Evolutionary conservation across 1,140 invertebrate genomes (phyloP).

Genomic region (Lineus longissimus): DNA sequence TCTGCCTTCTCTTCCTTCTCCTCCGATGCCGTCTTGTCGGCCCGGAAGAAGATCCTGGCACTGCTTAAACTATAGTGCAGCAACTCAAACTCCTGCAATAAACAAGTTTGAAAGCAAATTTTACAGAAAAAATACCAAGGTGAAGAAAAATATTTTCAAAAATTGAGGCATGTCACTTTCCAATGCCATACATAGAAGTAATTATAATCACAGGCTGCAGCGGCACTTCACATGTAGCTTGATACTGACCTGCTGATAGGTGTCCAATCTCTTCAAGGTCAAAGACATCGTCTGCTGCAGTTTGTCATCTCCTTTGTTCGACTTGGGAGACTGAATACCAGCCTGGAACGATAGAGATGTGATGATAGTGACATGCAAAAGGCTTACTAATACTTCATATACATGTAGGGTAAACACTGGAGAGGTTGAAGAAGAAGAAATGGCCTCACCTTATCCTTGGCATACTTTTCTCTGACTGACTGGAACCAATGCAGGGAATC

Average conservation of each 20-base stretch:
- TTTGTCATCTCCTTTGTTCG: slow-evolving; percentile 66
- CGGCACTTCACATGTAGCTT: no score
- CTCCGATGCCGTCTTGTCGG: slow-evolving; percentile 49
- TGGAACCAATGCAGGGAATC: slow-evolving; percentile 95
- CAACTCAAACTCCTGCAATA: slow-evolving; percentile 78
- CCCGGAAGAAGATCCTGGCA: slow-evolving; percentile 84
- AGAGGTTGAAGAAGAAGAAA: not conserved
- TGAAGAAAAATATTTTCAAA: no score
- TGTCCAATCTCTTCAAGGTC: slow-evolving; percentile 80
- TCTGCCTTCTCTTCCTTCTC: slow-evolving; percentile 37
- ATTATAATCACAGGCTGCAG: no score
- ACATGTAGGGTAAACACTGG: no score
- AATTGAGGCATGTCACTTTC: no score
- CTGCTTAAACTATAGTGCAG: slow-evolving; percentile 88
- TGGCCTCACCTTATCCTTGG: slow-evolving; percentile 60
- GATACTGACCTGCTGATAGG: slow-evolving; percentile 64
- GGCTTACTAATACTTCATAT: no score
- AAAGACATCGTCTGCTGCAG: slow-evolving; percentile 89
- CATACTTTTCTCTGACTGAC: slow-evolving; percentile 74
- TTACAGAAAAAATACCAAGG: slow-evolving; percentile 10
- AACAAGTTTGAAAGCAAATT: no score
- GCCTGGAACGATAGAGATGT: not conserved
- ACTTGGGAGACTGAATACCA: not conserved
- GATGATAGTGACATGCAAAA: not conserved
- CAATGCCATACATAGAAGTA: no score